Conservation (phyloP, 2,797 vertebrate species). For the Sebastolobus alascanus region DNA sequence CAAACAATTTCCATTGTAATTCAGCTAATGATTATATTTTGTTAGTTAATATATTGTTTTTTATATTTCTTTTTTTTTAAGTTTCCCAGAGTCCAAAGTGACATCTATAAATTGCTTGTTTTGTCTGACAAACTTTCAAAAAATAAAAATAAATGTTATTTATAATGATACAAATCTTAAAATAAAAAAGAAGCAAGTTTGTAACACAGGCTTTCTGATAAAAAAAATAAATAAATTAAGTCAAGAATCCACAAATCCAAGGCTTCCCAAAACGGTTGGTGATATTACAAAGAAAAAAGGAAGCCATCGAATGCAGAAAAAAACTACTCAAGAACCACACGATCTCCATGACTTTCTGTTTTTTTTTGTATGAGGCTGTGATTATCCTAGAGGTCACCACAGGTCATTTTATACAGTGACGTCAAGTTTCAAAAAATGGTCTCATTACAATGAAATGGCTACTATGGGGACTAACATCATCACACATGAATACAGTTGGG, state of each 20-base stretch:
- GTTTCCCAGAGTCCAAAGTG: background rate
- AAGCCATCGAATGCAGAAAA: background rate
- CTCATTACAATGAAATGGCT: too few relatives aligned
- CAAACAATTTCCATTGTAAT: background rate
- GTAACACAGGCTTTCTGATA: background rate
- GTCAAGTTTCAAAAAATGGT: too few relatives aligned
- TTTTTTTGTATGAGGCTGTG: background rate
- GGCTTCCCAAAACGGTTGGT: background rate
- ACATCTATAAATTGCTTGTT: background rate
- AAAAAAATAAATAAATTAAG: background rate
- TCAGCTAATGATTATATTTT: background rate
- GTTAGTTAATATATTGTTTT: background rate
- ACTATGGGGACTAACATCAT: fast-evolving
- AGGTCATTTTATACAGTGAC: too few relatives aligned
- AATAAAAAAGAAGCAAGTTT: background rate
- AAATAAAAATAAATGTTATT: background rate
- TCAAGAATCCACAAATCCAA: background rate
- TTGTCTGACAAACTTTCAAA: background rate
- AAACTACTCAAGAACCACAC: too few relatives aligned
- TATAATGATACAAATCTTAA: background rate
- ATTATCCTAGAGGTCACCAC: too few relatives aligned
- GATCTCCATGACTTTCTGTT: fast-evolving
- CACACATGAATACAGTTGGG: too few relatives aligned
- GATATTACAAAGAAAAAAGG: background rate
- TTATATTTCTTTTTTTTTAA: background rate